Conservation (phyloP, 2,113 vertebrate species). For the Pelobates fuscus region DNA sequence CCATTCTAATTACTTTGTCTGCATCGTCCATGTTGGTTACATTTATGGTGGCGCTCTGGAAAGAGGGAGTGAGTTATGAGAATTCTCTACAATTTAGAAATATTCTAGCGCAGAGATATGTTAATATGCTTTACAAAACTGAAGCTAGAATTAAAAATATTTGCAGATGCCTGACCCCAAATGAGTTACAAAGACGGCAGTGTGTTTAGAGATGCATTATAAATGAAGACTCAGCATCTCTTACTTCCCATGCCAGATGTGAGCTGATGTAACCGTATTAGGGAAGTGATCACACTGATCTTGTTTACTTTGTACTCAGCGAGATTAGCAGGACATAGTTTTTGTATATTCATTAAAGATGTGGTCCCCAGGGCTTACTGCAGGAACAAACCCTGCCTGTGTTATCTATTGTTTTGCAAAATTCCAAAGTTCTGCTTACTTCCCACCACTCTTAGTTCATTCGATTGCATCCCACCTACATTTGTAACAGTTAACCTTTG, state of each 20-base stretch:
- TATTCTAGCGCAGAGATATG: no score
- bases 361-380: not conserved
- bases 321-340: not conserved
- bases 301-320: conserved; percentile 10
- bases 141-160: no score
- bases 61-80: conserved; percentile 40
- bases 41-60: conserved; percentile 56
- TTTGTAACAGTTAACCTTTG: no score
- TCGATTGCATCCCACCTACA: not conserved
- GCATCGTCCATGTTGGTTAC: conserved; percentile 66
- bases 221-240: conserved; percentile 23
- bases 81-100: conserved; percentile 25
- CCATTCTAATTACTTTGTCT: conserved; percentile 61
- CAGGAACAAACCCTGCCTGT: not conserved
- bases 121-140: no score
- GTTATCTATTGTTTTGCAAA: not conserved
- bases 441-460: not conserved
- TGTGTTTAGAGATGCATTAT: conserved; percentile 19
- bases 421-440: not conserved
- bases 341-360: not conserved
- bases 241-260: conserved; percentile 24
- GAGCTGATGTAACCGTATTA: conserved; percentile 1
- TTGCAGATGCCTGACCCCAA: not conserved
- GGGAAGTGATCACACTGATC: conserved; percentile 28
- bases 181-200: not conserved